Conservation (phyloP, 64 coral and sea anemone species). For the Trachythela sp. region DNA sequence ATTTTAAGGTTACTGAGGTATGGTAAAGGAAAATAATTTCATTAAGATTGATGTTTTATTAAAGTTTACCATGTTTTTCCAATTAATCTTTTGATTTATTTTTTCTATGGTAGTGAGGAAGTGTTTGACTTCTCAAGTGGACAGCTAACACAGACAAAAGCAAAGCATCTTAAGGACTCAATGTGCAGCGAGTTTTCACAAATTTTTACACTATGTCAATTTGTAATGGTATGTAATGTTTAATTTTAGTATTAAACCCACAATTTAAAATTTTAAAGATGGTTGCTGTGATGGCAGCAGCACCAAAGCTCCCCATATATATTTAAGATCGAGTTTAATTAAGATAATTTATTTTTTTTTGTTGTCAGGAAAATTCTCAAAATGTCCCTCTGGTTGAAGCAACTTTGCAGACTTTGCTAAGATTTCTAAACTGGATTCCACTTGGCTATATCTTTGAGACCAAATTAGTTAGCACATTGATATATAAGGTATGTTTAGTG, state of each 20-base stretch:
- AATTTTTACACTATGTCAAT: slow-evolving; percentile 98
- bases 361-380: slow-evolving; percentile 78
- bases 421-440: slow-evolving; percentile 98
- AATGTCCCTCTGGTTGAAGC: slow-evolving; percentile 88
- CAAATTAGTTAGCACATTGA: slow-evolving; percentile 86
- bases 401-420: slow-evolving; percentile 81
- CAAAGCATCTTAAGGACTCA: slow-evolving; percentile 93
- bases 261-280: background rate
- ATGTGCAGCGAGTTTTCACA: slow-evolving; percentile 99
- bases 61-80: background rate
- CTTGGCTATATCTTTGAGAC: slow-evolving; percentile 99
- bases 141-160: slow-evolving; percentile 94
- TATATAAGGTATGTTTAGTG: slow-evolving; percentile 69
- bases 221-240: slow-evolving; percentile 85
- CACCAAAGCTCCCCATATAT: background rate
- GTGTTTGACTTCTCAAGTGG: slow-evolving; percentile 99
- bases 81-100: background rate
- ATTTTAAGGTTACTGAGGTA: slow-evolving; percentile 95
- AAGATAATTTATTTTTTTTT: background rate
- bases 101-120: slow-evolving; percentile 74
- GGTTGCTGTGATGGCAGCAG: no score
- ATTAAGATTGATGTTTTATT: background rate
- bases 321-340: background rate
- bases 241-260: background rate
- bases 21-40: background rate